Evolutionary conservation across 2,113 vertebrate species (phyloP), one percentile per base, ranked within the genome.

Genomic region (Tor tambroides): DNA sequence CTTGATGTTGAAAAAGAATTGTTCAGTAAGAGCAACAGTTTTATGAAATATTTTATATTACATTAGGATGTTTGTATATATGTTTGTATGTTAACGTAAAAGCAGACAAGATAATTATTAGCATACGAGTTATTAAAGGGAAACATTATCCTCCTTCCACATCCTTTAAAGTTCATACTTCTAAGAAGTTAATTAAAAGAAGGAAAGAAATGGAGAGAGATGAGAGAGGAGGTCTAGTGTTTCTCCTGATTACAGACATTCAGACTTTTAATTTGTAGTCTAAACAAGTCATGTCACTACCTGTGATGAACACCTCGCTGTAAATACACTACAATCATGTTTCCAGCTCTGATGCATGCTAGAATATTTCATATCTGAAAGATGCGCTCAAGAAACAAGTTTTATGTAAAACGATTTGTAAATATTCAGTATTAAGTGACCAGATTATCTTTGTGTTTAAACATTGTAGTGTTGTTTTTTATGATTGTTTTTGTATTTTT

Each of bases 191-290:
- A 63, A 84, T 74, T 61, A 46, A 80, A 84, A 79, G 43, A 19
- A 46, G 1, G n/a, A n/a, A n/a, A 74, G 79, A 80, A 38, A 35
- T 10, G 19, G 17, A 49, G 12, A 74, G 14, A 30, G 23, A 65
- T 15, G n/a, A 38, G 43, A 80, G 32, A 11, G 23, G 63, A 80
- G 41, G 30, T 43, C 74, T 83, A 69, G 77, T 19, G 49, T 80
- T 74, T 51, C 26, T 63, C 72, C 61, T 80, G 49, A 88, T 88
- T 38, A 88, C 2, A 81, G 77, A 72, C 77, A n/a, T 79, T 85
- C 80, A 9, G 17, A 14, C 28, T 65, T 65, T 71, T 85, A 15
- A 80, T 59, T 32, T 63, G 46, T 32, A 54, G 80, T 43, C 14
- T 65, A 46, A 46, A 67, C 12, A 21, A 15, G 38, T 81, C 72